Conservation (phyloP, 2,797 vertebrate species). For the Halcyon smyrnensis region DNA sequence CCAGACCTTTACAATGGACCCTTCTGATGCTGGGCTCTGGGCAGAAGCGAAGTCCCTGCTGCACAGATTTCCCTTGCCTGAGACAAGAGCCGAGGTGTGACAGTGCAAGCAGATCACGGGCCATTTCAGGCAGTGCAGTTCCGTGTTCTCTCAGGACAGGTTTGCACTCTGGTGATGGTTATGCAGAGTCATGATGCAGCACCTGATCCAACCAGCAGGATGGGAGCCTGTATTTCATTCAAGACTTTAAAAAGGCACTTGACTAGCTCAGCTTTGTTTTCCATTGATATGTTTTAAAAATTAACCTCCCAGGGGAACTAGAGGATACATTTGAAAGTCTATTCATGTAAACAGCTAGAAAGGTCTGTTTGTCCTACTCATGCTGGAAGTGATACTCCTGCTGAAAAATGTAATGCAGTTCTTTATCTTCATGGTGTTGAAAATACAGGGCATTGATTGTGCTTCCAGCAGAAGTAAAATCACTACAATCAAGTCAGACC, state of each 20-base stretch:
- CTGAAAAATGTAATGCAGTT: neutral
- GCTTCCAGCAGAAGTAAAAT: slow-evolving; percentile 17
- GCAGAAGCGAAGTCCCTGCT: neutral
- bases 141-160: neutral
- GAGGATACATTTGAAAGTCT: neutral
- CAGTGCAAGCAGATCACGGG: rapidly evolving
- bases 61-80: neutral
- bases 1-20: rapidly evolving
- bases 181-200: neutral
- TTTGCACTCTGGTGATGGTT: neutral
- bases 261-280: neutral
- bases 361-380: slow-evolving; percentile 21
- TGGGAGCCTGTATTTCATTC: neutral
- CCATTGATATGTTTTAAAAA: slow-evolving; percentile 27
- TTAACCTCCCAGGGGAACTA: slow-evolving; percentile 21
- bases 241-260: neutral
- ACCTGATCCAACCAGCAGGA: neutral
- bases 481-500: neutral
- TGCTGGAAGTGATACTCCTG: neutral
- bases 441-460: slow-evolving; percentile 20
- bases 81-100: neutral
- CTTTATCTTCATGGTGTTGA: neutral
- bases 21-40: neutral
- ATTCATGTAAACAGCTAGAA: slow-evolving; percentile 6
- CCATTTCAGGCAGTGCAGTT: neutral